Base-by-base conservation (phyloP, 1,140 invertebrate species). In the Palaemon carinicauda region DNA sequence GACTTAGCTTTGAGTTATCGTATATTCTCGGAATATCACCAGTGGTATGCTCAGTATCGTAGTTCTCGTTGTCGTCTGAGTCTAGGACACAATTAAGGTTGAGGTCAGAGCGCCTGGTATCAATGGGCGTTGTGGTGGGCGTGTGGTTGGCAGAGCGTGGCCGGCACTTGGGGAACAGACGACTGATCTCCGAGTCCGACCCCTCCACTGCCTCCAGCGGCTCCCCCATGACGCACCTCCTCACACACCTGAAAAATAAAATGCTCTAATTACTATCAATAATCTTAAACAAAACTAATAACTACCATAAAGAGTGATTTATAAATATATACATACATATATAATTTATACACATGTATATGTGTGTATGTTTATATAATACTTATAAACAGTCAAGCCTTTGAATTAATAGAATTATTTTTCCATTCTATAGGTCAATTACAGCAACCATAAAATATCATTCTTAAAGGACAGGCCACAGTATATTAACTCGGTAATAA, bases 141-240 rank as follows among this genome's bases (percentile, higher is more conserved):
- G 91, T 83, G 81, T 87, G 41, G 80, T 75, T 87, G 85, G 88
- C 71, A 78, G 88, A 88, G 91, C 94, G 93, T 87, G 95, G 95
- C 89, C 95, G 93, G 92, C 95, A 96, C 94, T 96, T 96, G 89
- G 95, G 95, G 92, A 96, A 96, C 88, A 96, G 93, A 91, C 95
- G 94, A 90, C 94, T 95, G 92, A 96, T 96, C 91, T 95, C 94
- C 85, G 87, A 87, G 85, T 89, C 88, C 83, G 88, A 85, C 78
- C 88, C 87, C 82, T 89, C 88, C 84, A 87, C 87, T 81, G 82
- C 85, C 88, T 89, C 88, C 88, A 87, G 80, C 78, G 85, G 86
- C 75, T 89, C 88, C 82, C 88, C 87, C 88, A 89, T 89, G 75
- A 86, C 83, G 83, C 78, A 51, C 60, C 83, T 86, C 83, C 77